phyloP scores from a whole-genome alignment of 2,888 invertebrate species.

The Dynastes maya region DNA sequence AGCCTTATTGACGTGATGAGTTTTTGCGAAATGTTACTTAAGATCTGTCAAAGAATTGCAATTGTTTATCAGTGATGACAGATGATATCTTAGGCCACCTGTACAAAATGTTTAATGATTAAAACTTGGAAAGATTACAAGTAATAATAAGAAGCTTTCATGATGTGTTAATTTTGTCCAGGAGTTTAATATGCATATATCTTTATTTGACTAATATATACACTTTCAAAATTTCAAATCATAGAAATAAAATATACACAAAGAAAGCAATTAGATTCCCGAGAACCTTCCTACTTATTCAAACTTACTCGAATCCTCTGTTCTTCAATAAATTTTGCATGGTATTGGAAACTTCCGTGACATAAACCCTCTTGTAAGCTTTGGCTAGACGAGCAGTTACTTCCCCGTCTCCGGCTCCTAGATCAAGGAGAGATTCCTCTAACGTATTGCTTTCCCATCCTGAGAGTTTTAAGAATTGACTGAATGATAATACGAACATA shows the following conservation, averaged over 20 bases:
- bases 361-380: constrained; percentile 83
- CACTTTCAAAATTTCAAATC: no score
- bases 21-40: no score
- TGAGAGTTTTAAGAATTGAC: constrained; percentile 83
- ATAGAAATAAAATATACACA: background rate
- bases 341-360: constrained; percentile 92
- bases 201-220: no score
- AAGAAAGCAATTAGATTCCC: constrained; percentile 10
- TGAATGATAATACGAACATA: constrained; percentile 95
- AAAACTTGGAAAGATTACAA: no score
- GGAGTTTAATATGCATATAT: no score
- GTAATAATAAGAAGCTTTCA: no score
- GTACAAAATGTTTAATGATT: no score
- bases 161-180: no score
- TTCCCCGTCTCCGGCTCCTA: constrained; percentile 97
- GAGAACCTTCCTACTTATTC: constrained; percentile 37
- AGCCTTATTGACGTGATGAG: no score
- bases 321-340: constrained; percentile 88
- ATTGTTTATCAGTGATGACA: no score
- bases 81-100: no score
- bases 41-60: no score
- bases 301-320: constrained; percentile 83
- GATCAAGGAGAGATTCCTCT: constrained; percentile 80
- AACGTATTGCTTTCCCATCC: constrained; percentile 66
- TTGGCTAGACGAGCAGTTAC: constrained; percentile 87